These are phyloP conservation scores for Benitochromis conjunctus DNA, from an alignment of 2,113 vertebrate genomes.

Conservation along the genomic window DNA sequence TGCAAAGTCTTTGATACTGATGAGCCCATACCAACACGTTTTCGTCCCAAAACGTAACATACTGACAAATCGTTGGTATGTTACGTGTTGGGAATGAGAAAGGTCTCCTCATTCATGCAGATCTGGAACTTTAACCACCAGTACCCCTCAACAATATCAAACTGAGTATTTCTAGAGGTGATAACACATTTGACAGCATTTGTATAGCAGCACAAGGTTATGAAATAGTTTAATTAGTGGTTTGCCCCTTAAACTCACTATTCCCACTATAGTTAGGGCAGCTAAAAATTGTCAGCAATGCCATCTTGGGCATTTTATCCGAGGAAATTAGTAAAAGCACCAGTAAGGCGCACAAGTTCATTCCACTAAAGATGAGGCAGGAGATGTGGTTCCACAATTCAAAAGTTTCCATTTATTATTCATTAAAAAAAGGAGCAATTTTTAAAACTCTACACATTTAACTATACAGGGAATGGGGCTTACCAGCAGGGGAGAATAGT, in stretches of 20 bases:
- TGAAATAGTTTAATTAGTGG: not conserved
- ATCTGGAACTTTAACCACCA: not conserved
- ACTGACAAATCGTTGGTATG: no score
- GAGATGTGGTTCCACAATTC: not conserved
- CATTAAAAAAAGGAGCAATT: fast-evolving
- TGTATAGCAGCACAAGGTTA: not conserved
- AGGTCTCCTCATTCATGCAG: no score
- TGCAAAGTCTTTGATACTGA: no score
- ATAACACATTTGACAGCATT: not conserved
- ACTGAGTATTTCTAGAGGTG: not conserved
- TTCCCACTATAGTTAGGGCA: not conserved
- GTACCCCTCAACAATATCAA: not conserved
- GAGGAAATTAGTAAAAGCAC: not conserved
- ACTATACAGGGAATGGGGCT: not conserved
- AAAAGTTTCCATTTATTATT: not conserved
- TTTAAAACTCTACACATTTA: not conserved
- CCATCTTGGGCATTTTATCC: not conserved
- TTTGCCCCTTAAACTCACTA: not conserved
- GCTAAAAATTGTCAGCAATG: not conserved
- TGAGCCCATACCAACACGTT: no score
- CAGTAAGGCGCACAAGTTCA: fast-evolving
- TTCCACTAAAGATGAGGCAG: not conserved
- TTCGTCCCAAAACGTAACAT: no score
- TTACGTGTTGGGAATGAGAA: no score
- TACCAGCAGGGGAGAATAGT: fast-evolving